phyloP scores from a whole-genome alignment of 2,113 vertebrate species.

The Saimiri boliviensis region DNA sequence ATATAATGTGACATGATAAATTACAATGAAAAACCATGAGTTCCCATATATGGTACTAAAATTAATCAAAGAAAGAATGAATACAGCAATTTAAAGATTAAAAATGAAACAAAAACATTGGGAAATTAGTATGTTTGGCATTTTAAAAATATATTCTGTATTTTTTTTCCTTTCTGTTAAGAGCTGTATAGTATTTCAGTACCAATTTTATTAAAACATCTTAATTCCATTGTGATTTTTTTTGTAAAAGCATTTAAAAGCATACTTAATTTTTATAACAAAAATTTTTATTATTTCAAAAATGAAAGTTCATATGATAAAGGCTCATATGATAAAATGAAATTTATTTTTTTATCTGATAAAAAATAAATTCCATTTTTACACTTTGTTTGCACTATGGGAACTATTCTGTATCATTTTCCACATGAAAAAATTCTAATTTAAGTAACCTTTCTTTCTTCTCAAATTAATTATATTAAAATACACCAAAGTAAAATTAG shows the following conservation, averaged over 20 bases:
- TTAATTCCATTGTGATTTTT: not conserved
- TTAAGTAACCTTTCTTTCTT: not conserved
- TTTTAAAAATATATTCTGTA: conserved; percentile 20
- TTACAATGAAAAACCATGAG: conserved; percentile 81
- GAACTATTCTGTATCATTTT: conserved; percentile 32
- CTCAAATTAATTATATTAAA: conserved; percentile 17
- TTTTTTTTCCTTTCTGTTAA: conserved; percentile 40
- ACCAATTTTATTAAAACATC: not conserved
- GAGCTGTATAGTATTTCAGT: conserved; percentile 7
- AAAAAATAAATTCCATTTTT: not conserved
- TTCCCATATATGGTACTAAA: conserved; percentile 79
- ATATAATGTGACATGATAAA: conserved; percentile 80
- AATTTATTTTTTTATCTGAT: not conserved
- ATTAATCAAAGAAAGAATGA: conserved; percentile 78
- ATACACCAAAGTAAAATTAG: not conserved
- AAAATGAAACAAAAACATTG: conserved; percentile 76
- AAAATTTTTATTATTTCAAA: not conserved
- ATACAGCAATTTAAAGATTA: conserved; percentile 58
- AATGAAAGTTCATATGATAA: conserved; percentile 43
- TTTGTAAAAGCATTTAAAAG: conserved; percentile 35
- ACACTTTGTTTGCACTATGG: not conserved
- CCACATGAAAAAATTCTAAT: not conserved
- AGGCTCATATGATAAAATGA: not conserved
- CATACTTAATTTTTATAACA: not conserved
- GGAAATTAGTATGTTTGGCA: conserved; percentile 61